Conservation (phyloP, 2,113 vertebrate genomes). For the Chrysemys picta region DNA sequence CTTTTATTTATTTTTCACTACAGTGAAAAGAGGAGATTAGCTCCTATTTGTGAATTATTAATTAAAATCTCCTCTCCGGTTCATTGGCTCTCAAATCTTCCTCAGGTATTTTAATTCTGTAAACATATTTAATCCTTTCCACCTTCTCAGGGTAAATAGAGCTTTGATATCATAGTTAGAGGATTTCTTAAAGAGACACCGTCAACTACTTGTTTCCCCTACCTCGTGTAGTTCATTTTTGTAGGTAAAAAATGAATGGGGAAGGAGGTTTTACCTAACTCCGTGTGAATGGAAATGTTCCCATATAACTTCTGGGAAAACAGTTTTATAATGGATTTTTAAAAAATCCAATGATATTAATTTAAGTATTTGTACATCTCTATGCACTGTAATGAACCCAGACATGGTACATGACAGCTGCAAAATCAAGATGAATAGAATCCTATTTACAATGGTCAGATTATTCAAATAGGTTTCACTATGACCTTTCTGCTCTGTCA, state of each 20-base stretch:
- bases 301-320: not conserved
- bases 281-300: not conserved
- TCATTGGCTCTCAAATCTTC: not conserved
- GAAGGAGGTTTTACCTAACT: not conserved
- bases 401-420: not conserved
- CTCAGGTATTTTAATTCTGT: not conserved
- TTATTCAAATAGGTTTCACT: not conserved
- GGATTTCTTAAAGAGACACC: not conserved
- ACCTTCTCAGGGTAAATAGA: not conserved
- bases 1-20: not conserved
- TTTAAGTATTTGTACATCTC: not conserved
- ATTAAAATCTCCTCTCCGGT: not conserved
- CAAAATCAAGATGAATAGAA: not conserved
- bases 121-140: not conserved
- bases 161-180: not conserved
- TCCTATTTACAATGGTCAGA: not conserved
- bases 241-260: not conserved
- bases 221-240: not conserved
- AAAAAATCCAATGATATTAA: not conserved
- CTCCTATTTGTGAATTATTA: not conserved
- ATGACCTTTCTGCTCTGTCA: not conserved
- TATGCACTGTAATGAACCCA: not conserved
- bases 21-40: not conserved
- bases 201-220: not conserved
- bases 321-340: not conserved